Percentiles rank a stretch among this genome's conserved stretches.
Conservation (phyloP, 2,113 vertebrate species). For the Dryoscopus gambensis region DNA sequence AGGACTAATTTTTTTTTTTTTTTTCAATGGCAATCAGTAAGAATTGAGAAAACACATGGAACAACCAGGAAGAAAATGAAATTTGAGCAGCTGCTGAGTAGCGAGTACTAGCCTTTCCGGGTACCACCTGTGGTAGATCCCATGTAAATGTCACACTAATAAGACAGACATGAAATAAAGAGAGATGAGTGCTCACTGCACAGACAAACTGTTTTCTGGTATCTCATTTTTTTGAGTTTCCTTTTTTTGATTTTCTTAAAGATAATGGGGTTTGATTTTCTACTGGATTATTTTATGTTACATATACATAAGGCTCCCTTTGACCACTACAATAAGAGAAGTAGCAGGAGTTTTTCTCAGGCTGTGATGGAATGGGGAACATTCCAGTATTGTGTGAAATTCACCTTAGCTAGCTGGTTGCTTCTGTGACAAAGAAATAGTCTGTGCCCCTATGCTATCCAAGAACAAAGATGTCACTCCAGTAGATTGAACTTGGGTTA, state of each 20-base stretch:
- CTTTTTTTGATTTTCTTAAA: not conserved
- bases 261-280: not conserved
- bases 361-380: not conserved
- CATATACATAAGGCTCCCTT: not conserved
- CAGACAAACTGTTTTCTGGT: not conserved
- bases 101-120: not conserved
- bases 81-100: not conserved
- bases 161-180: not conserved
- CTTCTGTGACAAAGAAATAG: not conserved
- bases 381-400: not conserved
- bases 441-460: rapidly evolving
- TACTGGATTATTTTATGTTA: not conserved
- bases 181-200: not conserved
- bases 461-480: not conserved
- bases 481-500: not conserved
- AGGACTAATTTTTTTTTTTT: not conserved
- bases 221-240: not conserved
- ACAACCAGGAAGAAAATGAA: not conserved
- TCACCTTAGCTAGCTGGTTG: not conserved
- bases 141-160: not conserved
- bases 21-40: not conserved
- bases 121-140: not conserved
- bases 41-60: not conserved
- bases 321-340: not conserved
- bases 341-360: not conserved